phyloP scores from a whole-genome alignment of 2,888 invertebrate species.

The Lepidonotus clava region DNA sequence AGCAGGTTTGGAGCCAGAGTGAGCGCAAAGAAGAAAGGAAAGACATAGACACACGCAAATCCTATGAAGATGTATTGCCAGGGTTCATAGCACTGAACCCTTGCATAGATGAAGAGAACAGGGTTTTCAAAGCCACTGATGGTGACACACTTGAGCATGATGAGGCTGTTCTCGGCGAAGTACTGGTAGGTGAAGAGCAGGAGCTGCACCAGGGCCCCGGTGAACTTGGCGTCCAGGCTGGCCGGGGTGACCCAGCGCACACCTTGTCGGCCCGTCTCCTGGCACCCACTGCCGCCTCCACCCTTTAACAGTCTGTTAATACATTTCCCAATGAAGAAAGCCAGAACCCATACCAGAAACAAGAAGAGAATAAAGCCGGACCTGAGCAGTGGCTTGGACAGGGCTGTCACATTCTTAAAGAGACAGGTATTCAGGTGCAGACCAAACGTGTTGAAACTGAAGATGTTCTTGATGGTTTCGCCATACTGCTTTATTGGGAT shows the following conservation, averaged over 20 bases:
- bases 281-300: background rate
- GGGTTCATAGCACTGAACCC: background rate
- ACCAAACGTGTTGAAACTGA: conserved; percentile 48
- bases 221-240: conserved; percentile 29
- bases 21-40: conserved; percentile 33
- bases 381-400: conserved; percentile 26
- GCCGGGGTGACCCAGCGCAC: background rate
- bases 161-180: conserved; percentile 54
- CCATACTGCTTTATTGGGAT: background rate
- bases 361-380: conserved; percentile 37
- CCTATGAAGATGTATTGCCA: conserved; percentile 45
- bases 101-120: conserved; percentile 40
- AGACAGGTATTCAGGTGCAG: conserved; percentile 26
- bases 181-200: conserved; percentile 52
- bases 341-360: conserved; percentile 27
- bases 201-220: conserved; percentile 28
- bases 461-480: background rate
- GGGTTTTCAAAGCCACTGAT: background rate
- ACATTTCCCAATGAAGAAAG: conserved; percentile 25
- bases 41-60: conserved; percentile 43
- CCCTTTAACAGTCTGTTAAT: background rate
- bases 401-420: conserved; percentile 31
- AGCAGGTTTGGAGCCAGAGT: conserved; percentile 24
- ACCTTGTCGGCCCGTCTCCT: background rate
- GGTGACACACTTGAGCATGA: conserved; percentile 41